Percentiles rank a stretch among this genome's conserved stretches.
These are phyloP conservation scores for Holothuria scabra DNA, from an alignment of 53 echinoderm and acorn worm genomes.

Conservation along the genomic window DNA sequence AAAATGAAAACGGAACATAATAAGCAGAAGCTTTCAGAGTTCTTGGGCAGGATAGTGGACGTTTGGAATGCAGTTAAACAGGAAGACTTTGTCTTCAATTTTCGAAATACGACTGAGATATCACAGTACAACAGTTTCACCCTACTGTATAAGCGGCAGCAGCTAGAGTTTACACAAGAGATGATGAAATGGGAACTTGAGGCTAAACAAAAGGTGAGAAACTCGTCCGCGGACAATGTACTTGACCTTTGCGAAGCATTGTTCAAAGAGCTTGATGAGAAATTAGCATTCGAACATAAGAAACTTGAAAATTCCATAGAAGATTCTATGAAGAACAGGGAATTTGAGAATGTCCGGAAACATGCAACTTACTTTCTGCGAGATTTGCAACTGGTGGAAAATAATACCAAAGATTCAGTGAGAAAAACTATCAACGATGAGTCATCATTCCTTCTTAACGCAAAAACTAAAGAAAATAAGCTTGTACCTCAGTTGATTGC, in stretches of 20 bases:
- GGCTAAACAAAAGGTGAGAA: not conserved
- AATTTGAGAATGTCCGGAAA: slow-evolving; percentile 12
- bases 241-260: not conserved
- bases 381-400: not conserved
- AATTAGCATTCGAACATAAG: not conserved
- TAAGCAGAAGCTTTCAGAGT: slow-evolving; percentile 2
- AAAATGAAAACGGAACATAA: not conserved
- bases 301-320: not conserved
- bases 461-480: not conserved
- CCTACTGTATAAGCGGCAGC: not conserved
- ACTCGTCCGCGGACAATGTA: slow-evolving; percentile 5
- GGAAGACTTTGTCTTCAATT: slow-evolving; percentile 44
- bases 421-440: not conserved
- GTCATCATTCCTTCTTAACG: not conserved
- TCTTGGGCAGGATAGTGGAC: slow-evolving; percentile 4
- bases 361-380: slow-evolving; percentile 8
- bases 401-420: not conserved
- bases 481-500: not conserved
- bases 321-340: not conserved
- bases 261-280: not conserved
- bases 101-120: slow-evolving; percentile 20
- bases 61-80: slow-evolving; percentile 40
- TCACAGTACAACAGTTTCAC: slow-evolving; percentile 14
- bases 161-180: not conserved
- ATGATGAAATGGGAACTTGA: slow-evolving; percentile 26